A percentile compares a stretch with the other conserved stretches of the same genome.
Evolutionary conservation across 1,140 invertebrate genomes (phyloP).

Genomic region (Psilanteris sp.): DNA sequence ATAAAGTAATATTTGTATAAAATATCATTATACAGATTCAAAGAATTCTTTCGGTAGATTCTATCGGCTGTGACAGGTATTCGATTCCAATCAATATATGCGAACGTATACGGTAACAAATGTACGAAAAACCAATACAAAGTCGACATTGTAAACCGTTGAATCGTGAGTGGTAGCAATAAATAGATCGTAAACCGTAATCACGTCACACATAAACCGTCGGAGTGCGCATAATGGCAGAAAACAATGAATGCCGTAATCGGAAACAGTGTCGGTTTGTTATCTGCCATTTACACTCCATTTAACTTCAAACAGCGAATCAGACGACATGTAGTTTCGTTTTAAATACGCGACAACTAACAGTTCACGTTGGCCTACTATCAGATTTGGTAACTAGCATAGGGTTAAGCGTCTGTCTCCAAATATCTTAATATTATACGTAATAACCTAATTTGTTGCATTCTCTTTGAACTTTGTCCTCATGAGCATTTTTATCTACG

Average conservation of each 20-base stretch:
- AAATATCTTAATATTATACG: constrained; percentile 70
- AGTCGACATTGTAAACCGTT: constrained; percentile 68
- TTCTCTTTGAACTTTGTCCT: constrained; percentile 15
- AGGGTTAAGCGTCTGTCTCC: constrained; percentile 72
- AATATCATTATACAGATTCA: no score
- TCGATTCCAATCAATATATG: constrained; percentile 20
- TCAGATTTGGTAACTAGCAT: constrained; percentile 67
- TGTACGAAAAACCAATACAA: constrained; percentile 56
- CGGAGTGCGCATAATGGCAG: constrained; percentile 80
- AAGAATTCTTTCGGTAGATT: constrained; percentile 14
- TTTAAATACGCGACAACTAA: constrained; percentile 75
- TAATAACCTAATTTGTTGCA: constrained; percentile 71
- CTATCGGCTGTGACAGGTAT: constrained; percentile 42
- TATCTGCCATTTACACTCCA: constrained; percentile 81
- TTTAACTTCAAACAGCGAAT: constrained; percentile 81
- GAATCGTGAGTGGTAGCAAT: constrained; percentile 71
- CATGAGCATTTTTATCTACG: constrained; percentile 4
- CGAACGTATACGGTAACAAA: constrained; percentile 22
- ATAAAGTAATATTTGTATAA: no score
- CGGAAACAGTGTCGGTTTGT: constrained; percentile 81
- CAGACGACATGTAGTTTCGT: constrained; percentile 75
- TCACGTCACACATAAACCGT: constrained; percentile 78
- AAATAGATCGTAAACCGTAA: constrained; percentile 80
- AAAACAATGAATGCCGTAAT: constrained; percentile 81
- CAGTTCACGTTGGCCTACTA: constrained; percentile 41